These are phyloP conservation scores for Chirona hameri DNA, from an alignment of 2,888 invertebrate genomes.

Conservation along the genomic window DNA sequence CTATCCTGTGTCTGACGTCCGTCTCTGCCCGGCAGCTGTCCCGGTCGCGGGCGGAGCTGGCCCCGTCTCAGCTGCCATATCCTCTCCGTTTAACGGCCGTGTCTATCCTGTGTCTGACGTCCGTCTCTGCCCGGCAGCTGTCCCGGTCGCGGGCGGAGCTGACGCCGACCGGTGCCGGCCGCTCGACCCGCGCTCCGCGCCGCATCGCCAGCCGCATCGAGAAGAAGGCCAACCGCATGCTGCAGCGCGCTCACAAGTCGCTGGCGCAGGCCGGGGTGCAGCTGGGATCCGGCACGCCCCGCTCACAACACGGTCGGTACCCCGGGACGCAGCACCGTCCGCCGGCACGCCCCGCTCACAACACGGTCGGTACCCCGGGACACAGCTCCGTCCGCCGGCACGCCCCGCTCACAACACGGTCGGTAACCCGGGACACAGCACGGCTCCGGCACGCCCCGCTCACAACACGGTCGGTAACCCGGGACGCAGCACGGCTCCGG, in stretches of 20 bases:
- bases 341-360: no score
- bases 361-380: no score
- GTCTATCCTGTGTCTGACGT: background rate
- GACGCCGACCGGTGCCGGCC: background rate
- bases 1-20: background rate
- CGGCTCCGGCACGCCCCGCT: no score
- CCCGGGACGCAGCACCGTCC: no score
- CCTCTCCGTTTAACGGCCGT: no score
- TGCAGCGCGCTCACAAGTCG: constrained; percentile 77
- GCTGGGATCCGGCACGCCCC: background rate
- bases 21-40: background rate
- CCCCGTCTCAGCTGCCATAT: background rate
- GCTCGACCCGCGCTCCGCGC: background rate
- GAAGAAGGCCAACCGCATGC: constrained; percentile 73
- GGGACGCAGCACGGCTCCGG: no score
- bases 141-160: background rate
- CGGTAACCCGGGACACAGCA: no score
- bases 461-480: no score
- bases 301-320: background rate
- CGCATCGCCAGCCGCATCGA: constrained; percentile 57
- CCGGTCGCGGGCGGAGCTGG: background rate
- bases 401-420: no score
- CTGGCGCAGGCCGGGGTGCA: constrained; percentile 60
- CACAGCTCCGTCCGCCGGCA: no score
- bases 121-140: background rate